Evolutionary conservation across 2,797 vertebrate species (phyloP).

Genomic region (Gallinago stenura): DNA sequence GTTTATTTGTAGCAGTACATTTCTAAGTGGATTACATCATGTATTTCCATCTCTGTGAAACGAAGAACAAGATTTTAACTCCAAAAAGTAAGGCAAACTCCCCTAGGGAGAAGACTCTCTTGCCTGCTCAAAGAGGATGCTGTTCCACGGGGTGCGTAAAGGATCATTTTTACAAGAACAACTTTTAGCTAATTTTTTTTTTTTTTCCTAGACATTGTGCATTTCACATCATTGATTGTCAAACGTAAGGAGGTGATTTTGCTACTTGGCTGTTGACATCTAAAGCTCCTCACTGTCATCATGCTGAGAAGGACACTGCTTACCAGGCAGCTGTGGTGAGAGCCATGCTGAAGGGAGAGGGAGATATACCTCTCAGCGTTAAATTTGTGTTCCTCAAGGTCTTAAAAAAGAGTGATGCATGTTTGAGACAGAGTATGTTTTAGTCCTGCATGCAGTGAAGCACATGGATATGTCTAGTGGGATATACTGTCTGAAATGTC

Average conservation of each 20-base stretch:
- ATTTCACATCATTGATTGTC: neutral
- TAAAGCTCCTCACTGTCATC: neutral
- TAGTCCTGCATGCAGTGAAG: neutral
- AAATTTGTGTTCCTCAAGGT: neutral
- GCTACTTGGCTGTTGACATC: neutral
- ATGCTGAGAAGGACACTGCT: neutral
- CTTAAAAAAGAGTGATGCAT: neutral
- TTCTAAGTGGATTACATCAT: neutral
- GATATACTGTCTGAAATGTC: neutral
- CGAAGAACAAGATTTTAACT: neutral
- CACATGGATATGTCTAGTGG: rapidly evolving
- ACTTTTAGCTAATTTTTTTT: neutral
- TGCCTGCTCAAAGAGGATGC: neutral
- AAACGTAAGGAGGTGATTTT: neutral
- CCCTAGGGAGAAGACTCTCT: neutral
- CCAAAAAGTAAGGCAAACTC: neutral
- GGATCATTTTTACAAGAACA: neutral
- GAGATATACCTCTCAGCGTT: neutral
- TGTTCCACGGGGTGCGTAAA: neutral
- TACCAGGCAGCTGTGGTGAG: neutral
- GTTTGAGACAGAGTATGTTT: neutral
- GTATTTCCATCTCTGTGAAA: slow-evolving; percentile 1
- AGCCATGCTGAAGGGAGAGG: neutral
- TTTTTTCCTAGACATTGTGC: neutral
- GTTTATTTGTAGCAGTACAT: slow-evolving; percentile 1